Percentiles rank a stretch among this genome's conserved stretches.
Evolutionary conservation across 2,113 vertebrate genomes (phyloP).

Genomic region (Corapipo altera): DNA sequence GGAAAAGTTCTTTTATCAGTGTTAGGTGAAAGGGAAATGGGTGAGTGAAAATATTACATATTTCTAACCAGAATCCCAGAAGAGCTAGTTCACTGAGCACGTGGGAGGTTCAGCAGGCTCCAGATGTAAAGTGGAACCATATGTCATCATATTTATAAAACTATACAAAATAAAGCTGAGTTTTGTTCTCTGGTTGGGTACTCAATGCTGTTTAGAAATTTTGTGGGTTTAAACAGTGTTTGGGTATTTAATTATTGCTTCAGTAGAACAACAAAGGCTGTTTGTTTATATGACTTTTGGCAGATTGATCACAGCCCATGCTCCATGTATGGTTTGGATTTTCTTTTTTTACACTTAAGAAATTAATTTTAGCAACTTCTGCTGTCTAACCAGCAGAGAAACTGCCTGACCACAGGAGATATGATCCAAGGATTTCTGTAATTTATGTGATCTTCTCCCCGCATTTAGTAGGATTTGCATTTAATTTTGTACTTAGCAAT

Average conservation of each 20-base stretch:
- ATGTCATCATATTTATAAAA: slow-evolving; percentile 35
- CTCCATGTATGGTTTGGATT: not conserved
- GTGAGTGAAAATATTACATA: not conserved
- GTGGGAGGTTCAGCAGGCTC: not conserved
- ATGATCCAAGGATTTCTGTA: not conserved
- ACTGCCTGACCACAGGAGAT: not conserved
- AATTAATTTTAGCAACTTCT: not conserved
- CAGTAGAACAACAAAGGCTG: not conserved
- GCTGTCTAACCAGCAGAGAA: not conserved
- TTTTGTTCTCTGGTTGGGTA: not conserved
- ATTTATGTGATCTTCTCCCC: not conserved
- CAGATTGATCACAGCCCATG: not conserved
- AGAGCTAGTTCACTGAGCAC: not conserved
- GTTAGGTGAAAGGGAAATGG: not conserved
- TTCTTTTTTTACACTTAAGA: not conserved
- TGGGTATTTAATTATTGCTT: not conserved
- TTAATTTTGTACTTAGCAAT: not conserved
- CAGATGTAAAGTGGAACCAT: not conserved
- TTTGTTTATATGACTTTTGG: not conserved
- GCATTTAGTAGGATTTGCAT: slow-evolving; percentile 27
- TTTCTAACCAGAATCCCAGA: slow-evolving; percentile 1
- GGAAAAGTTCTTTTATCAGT: not conserved
- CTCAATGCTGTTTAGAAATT: not conserved
- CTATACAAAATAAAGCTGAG: not conserved
- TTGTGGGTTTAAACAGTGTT: not conserved